phyloP scores from a whole-genome alignment of 2,888 invertebrate species.

The Diarsia brunnea region DNA sequence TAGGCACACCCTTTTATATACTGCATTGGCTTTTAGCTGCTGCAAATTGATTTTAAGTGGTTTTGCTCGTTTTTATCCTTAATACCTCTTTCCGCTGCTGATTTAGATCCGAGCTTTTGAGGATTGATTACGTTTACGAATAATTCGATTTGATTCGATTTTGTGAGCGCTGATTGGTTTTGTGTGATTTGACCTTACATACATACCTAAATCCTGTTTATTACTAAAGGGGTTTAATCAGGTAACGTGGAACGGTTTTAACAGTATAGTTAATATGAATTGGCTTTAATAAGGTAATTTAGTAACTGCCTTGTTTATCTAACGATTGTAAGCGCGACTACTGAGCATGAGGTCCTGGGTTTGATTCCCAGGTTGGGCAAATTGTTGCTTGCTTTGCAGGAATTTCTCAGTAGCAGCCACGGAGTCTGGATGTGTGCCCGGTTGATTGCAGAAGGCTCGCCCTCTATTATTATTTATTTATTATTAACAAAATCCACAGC shows the following conservation, averaged over 20 bases:
- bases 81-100: constrained; percentile 42
- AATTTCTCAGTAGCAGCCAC: too few species aligned
- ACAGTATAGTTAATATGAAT: background rate
- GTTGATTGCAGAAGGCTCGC: too few species aligned
- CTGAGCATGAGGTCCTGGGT: too few species aligned
- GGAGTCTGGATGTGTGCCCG: too few species aligned
- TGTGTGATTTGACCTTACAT: background rate
- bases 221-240: too few species aligned
- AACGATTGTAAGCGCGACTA: background rate
- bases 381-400: too few species aligned
- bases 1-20: constrained; percentile 61
- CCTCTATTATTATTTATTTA: too few species aligned
- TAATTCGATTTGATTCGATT: constrained; percentile 28
- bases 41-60: constrained; percentile 67
- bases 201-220: background rate
- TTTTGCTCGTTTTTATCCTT: constrained; percentile 56
- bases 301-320: background rate
- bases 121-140: constrained; percentile 31
- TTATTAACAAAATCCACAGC: too few species aligned
- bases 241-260: background rate
- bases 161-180: background rate
- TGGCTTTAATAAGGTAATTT: background rate
- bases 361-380: too few species aligned
- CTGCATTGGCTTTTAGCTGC: constrained; percentile 64
- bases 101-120: constrained; percentile 41